Evolutionary conservation across 2,797 vertebrate species (phyloP).

Genomic region (Eidolon dupreanum): DNA sequence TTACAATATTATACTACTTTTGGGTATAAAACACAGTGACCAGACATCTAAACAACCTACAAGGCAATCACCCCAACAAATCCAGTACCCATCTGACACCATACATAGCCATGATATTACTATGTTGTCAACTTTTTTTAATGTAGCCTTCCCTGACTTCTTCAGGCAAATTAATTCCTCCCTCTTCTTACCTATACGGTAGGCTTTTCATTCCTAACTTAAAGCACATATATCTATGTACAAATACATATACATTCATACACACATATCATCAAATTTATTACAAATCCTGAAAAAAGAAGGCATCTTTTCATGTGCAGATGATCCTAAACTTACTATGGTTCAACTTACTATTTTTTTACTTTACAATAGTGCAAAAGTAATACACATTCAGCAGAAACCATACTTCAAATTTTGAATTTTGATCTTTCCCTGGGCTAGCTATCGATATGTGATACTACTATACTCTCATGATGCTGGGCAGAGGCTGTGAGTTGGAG

Average conservation of each 20-base stretch:
- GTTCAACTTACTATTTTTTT: background rate
- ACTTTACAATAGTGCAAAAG: background rate
- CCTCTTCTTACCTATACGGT: background rate
- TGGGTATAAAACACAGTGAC: no score
- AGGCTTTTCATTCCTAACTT: background rate
- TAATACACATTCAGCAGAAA: background rate
- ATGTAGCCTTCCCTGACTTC: background rate
- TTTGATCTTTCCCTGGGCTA: background rate
- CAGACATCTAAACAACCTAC: no score
- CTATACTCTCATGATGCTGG: background rate
- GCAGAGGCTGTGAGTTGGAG: background rate
- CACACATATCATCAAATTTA: background rate
- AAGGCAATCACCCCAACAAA: no score
- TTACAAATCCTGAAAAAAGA: background rate
- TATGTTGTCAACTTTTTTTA: background rate
- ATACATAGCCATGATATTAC: no score
- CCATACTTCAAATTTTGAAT: background rate
- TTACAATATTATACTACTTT: no score
- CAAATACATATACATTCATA: background rate
- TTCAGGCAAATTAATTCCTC: background rate
- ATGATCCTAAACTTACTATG: background rate
- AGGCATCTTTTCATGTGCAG: background rate
- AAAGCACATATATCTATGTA: background rate
- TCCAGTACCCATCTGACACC: no score
- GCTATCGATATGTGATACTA: no score